phyloP scores from a whole-genome alignment of 2,797 vertebrate genomes.

The Salmo trutta region DNA sequence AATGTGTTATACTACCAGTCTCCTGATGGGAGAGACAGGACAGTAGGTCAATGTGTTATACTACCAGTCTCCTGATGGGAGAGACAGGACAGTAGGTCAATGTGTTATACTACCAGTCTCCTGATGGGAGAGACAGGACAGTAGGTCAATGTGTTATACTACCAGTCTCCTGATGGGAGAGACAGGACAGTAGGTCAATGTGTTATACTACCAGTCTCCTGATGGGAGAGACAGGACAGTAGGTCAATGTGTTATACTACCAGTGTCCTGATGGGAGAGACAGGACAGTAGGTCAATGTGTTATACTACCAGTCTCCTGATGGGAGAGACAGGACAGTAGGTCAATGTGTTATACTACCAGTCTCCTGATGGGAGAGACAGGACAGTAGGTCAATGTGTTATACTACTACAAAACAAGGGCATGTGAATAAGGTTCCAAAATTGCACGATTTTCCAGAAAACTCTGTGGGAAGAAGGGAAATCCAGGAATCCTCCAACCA shows the following conservation, averaged over 20 bases:
- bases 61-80: constrained; percentile 67
- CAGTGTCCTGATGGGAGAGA: constrained; percentile 67
- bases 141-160: neutral
- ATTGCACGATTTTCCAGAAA: too few species aligned
- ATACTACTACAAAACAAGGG: neutral
- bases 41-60: neutral
- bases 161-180: constrained; percentile 68
- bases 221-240: neutral
- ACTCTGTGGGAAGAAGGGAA: neutral
- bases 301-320: constrained; percentile 67
- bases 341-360: neutral
- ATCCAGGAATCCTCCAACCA: neutral
- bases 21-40: constrained; percentile 64
- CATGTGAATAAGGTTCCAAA: neutral
- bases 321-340: neutral
- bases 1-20: constrained; percentile 23
- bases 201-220: constrained; percentile 66
- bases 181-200: neutral
- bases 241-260: constrained; percentile 5
- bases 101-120: constrained; percentile 53
- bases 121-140: constrained; percentile 50
- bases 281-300: neutral
- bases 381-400: neutral
- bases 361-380: constrained; percentile 67
- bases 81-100: neutral